Percentiles rank a stretch among this genome's conserved stretches.
These are phyloP conservation scores for human (Homo sapiens) DNA, from an alignment of 2,113 vertebrate genomes.

Conservation along the genomic window DNA sequence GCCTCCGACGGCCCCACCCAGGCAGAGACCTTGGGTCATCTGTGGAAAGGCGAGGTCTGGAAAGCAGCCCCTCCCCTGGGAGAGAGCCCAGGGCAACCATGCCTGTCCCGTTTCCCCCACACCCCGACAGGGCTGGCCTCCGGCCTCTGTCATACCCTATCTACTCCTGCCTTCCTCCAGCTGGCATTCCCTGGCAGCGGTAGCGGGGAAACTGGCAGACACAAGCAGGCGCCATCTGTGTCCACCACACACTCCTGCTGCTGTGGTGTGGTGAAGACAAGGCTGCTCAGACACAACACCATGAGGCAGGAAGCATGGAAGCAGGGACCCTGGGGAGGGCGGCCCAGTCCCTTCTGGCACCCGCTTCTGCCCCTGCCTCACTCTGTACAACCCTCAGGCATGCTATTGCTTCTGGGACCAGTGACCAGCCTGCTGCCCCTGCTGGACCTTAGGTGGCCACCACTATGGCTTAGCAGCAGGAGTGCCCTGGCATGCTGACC, in stretches of 20 bases:
- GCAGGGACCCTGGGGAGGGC: background rate
- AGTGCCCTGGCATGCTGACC: rapidly evolving
- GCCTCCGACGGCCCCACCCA: background rate
- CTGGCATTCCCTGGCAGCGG: background rate
- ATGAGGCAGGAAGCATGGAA: no score
- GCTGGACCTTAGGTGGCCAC: background rate
- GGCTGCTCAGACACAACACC: background rate
- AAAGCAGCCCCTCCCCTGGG: background rate
- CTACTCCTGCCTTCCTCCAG: background rate
- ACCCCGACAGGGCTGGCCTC: no score
- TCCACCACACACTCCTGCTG: background rate
- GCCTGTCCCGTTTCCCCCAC: background rate
- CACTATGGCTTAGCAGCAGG: no score
- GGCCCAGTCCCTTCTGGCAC: rapidly evolving
- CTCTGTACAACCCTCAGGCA: background rate
- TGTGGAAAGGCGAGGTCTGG: background rate
- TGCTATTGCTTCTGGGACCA: background rate
- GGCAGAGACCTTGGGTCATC: background rate
- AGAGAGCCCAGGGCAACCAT: background rate
- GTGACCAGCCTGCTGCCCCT: background rate
- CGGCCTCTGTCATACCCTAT: background rate
- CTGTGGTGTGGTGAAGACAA: rapidly evolving
- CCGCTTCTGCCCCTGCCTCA: background rate
- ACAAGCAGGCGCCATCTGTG: background rate
- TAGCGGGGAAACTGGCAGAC: background rate